phyloP scores from a whole-genome alignment of 2,888 invertebrate species.

The Metacarcinus magister region DNA sequence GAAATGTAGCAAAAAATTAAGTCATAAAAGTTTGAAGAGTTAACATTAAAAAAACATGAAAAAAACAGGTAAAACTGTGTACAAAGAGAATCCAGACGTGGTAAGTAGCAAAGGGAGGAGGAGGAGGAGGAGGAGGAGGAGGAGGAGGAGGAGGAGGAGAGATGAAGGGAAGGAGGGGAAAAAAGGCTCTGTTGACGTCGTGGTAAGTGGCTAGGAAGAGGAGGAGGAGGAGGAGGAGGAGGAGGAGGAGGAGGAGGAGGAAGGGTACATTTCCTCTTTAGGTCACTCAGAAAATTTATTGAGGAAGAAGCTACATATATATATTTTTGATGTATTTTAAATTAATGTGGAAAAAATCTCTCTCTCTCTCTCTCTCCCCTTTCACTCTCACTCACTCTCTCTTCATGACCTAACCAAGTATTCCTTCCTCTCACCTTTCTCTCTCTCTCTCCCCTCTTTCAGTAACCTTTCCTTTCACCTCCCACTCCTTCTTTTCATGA shows the following conservation, averaged over 20 bases:
- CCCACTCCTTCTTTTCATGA: no score
- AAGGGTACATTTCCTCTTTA: no score
- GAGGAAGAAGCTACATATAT: no score
- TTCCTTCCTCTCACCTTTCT: background rate
- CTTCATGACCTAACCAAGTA: background rate
- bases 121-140: background rate
- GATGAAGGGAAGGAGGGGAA: background rate
- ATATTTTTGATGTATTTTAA: no score
- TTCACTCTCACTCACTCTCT: slow-evolving; percentile 44
- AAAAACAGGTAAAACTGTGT: no score
- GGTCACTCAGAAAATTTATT: no score
- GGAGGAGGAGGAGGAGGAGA: background rate
- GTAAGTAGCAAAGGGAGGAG: background rate
- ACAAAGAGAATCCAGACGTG: background rate
- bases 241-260: slow-evolving; percentile 29
- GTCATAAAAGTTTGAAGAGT: no score
- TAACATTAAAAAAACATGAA: no score
- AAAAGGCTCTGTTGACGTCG: background rate
- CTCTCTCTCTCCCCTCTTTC: no score
- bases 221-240: slow-evolving; percentile 45
- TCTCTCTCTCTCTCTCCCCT: background rate
- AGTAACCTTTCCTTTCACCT: no score
- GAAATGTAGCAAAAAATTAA: no score
- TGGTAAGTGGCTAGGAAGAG: background rate
- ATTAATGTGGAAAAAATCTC: background rate